Evolutionary conservation across 2,113 vertebrate genomes (phyloP), one percentile per base, ranked within the genome.

Genomic region (Holacanthus passer): DNA sequence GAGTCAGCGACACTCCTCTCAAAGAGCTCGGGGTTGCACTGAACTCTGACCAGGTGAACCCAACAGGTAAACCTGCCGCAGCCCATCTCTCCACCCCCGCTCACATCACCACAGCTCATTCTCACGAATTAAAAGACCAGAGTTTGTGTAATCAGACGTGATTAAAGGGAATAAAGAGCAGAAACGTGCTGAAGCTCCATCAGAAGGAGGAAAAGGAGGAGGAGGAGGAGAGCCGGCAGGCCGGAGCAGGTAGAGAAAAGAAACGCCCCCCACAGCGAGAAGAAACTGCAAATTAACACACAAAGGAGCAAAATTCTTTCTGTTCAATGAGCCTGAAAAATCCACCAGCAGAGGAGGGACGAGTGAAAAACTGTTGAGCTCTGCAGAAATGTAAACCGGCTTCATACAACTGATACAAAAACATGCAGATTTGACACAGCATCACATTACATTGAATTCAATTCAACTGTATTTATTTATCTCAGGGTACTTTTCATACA

Each of bases 301-400:
- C 84, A 91, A 87, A 93, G 60, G 65, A 82, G 62, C 19, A 14
- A 81, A 80, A 88, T 91, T 84, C 73, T 88, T 73, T 72, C 7
- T 41, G 83, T 81, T 84, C 37, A 87, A 10, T 29, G 58, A 79
- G 75, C 39, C 67, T 73, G 89, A 90, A 91, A 91, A 63, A 22
- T 11, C 50, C 35, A 22, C 7, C 32, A 45, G 20, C 45, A 37
- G 60, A 55, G 27, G 56, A 14, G 45, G 31, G 62, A 43, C 17
- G 12, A 12, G 17, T 17, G 10, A 5, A 10, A 20, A 24, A 6
- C 59, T 37, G n/a, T n/a, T n/a, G n/a, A n/a, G n/a, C n/a, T n/a
- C n/a, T n/a, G n/a, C n/a, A n/a, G n/a, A n/a, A n/a, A n/a, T n/a
- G n/a, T n/a, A n/a, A n/a, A n/a, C n/a, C n/a, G n/a, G n/a, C n/a